Evolutionary conservation across 1,140 invertebrate genomes (phyloP).

Genomic region (Drosophila setifemur): DNA sequence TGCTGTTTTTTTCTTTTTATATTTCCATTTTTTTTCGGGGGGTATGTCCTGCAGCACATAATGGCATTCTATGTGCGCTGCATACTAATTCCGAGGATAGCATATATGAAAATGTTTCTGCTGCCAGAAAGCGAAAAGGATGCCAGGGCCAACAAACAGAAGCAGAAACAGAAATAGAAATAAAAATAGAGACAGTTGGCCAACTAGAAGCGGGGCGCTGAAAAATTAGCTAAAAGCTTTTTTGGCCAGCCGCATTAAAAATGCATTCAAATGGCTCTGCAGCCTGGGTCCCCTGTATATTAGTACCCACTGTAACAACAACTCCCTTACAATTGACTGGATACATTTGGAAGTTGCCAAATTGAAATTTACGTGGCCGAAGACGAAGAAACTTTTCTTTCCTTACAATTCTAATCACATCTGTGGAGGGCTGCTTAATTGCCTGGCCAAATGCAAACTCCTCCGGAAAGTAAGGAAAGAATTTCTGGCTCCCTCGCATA

Average conservation of each 20-base stretch:
- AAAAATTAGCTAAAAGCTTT: slow-evolving; percentile 81
- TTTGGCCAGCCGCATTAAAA: slow-evolving; percentile 69
- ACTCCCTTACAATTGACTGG: slow-evolving; percentile 49
- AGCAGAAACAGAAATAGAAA: slow-evolving; percentile 16
- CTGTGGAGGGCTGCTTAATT: slow-evolving; percentile 42
- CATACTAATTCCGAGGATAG: slow-evolving; percentile 68
- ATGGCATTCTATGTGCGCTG: slow-evolving; percentile 71
- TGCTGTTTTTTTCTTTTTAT: neutral
- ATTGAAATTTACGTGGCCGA: slow-evolving; percentile 54
- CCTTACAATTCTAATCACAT: slow-evolving; percentile 51
- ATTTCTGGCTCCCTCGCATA: slow-evolving; percentile 30
- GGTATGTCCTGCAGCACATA: slow-evolving; percentile 73
- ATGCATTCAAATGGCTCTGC: slow-evolving; percentile 71
- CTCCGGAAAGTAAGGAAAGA: neutral
- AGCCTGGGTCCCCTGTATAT: neutral
- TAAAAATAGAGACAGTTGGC: slow-evolving; percentile 9
- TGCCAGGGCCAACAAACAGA: slow-evolving; percentile 58
- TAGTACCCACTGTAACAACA: too few species aligned
- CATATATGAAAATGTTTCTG: slow-evolving; percentile 19
- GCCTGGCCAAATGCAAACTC: slow-evolving; percentile 43
- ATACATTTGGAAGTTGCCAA: slow-evolving; percentile 10
- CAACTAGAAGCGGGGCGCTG: slow-evolving; percentile 25
- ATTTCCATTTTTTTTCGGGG: slow-evolving; percentile 19
- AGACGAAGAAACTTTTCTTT: slow-evolving; percentile 20
- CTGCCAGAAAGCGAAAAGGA: slow-evolving; percentile 44